Percentiles rank a stretch among this genome's conserved stretches.
Evolutionary conservation across 37 sponge, comb jelly and placozoan species (phyloP).

Genomic region (Spongia lamella): DNA sequence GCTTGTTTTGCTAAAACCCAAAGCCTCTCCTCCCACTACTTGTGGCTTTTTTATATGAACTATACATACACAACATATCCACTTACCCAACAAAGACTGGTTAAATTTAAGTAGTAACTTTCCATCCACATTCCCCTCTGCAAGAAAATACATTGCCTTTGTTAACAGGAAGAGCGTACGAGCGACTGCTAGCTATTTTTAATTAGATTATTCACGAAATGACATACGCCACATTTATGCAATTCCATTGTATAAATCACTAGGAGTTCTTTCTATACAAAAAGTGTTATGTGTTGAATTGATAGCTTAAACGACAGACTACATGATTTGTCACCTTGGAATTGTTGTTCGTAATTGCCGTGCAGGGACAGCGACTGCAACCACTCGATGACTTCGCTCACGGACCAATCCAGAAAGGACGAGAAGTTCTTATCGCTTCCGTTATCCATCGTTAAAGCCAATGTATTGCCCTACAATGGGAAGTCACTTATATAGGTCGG

Average conservation of each 20-base stretch:
- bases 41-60: no score
- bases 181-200: no score
- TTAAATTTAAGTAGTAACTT: slow-evolving; percentile 47
- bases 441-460: no score
- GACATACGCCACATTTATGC: no score
- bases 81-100: slow-evolving; percentile 52
- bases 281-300: no score
- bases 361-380: slow-evolving; percentile 30
- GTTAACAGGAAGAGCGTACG: neutral
- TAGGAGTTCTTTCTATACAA: no score
- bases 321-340: slow-evolving; percentile 29
- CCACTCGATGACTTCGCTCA: slow-evolving; percentile 50
- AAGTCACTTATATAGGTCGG: no score
- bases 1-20: neutral
- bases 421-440: neutral
- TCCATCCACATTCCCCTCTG: slow-evolving; percentile 48
- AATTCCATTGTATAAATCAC: neutral
- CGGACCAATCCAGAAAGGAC: slow-evolving; percentile 33
- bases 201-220: no score
- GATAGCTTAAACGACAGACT: no score
- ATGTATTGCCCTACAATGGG: no score
- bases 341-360: slow-evolving; percentile 37
- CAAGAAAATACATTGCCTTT: neutral
- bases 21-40: neutral
- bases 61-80: neutral